Percentiles rank a stretch among this genome's conserved stretches.
These are phyloP conservation scores for Melipona bicolor DNA, from an alignment of 2,888 invertebrate species.

Conservation along the genomic window DNA sequence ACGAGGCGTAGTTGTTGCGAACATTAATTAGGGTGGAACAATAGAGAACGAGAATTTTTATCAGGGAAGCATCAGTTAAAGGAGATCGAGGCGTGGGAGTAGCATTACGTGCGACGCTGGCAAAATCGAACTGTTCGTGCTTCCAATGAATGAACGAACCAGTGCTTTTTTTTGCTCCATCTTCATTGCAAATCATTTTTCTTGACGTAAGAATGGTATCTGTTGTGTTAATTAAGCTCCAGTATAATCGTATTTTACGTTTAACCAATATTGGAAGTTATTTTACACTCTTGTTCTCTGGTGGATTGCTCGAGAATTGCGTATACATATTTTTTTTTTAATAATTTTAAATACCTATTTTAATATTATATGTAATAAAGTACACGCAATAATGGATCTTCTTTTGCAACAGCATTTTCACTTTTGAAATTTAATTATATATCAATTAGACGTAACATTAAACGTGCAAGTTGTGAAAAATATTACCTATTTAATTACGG, in stretches of 20 bases:
- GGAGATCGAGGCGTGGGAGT: slow-evolving; percentile 82
- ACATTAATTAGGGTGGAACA: slow-evolving; percentile 83
- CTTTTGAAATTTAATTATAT: background rate
- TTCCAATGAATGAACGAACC: background rate
- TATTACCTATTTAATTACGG: background rate
- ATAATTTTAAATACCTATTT: background rate
- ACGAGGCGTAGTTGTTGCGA: slow-evolving; percentile 50
- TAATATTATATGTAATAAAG: background rate
- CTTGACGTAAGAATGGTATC: background rate
- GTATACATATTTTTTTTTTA: background rate
- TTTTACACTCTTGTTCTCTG: too few species aligned
- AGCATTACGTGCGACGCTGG: slow-evolving; percentile 65
- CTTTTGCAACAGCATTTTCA: background rate
- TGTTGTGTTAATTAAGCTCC: background rate
- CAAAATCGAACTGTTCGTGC: slow-evolving; percentile 61
- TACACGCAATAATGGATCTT: accelerated
- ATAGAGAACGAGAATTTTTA: slow-evolving; percentile 83
- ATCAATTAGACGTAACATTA: too few species aligned
- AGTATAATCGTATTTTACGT: background rate
- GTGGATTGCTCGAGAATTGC: background rate
- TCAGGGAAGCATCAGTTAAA: slow-evolving; percentile 77
- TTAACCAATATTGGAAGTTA: background rate
- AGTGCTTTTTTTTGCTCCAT: too few species aligned
- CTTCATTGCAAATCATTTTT: background rate
- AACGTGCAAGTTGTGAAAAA: background rate